phyloP scores from a whole-genome alignment of 2,797 vertebrate species.

The Cryptoblepharus egeriae region DNA sequence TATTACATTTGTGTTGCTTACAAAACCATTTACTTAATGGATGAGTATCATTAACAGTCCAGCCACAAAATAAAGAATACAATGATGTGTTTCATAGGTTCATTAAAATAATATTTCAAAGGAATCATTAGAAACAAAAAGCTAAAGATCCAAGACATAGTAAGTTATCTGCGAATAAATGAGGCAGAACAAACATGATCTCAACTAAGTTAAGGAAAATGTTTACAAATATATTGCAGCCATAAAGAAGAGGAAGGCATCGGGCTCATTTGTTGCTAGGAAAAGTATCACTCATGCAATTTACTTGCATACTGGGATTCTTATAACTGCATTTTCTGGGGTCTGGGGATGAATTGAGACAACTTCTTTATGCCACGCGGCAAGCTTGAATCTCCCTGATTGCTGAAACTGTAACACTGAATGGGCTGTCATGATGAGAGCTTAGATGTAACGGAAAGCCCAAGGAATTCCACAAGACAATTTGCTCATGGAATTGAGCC shows the following conservation, averaged over 20 bases:
- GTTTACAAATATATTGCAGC: constrained; percentile 80
- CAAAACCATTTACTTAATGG: constrained; percentile 94
- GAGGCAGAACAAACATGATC: constrained; percentile 85
- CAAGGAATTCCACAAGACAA: constrained; percentile 1
- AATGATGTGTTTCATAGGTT: constrained; percentile 88
- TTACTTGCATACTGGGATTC: constrained; percentile 60
- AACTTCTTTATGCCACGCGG: neutral
- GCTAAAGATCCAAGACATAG: constrained; percentile 83
- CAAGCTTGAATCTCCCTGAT: neutral
- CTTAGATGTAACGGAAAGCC: neutral
- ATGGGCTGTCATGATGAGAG: neutral
- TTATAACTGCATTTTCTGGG: constrained; percentile 44
- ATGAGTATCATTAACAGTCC: constrained; percentile 91
- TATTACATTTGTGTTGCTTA: constrained; percentile 88
- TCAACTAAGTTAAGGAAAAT: constrained; percentile 81
- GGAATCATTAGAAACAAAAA: constrained; percentile 85
- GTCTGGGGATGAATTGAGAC: constrained; percentile 4
- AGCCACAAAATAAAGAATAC: constrained; percentile 86
- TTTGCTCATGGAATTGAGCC: too few relatives aligned
- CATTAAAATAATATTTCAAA: constrained; percentile 92
- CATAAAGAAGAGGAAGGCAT: constrained; percentile 72
- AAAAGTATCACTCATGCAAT: constrained; percentile 59
- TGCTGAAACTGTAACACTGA: neutral
- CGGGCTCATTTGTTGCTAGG: constrained; percentile 63
- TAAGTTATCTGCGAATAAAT: constrained; percentile 87